Evolutionary conservation across 2,113 vertebrate genomes (phyloP), one percentile per base, ranked within the genome.

Genomic region (Xiphophorus maculatus): DNA sequence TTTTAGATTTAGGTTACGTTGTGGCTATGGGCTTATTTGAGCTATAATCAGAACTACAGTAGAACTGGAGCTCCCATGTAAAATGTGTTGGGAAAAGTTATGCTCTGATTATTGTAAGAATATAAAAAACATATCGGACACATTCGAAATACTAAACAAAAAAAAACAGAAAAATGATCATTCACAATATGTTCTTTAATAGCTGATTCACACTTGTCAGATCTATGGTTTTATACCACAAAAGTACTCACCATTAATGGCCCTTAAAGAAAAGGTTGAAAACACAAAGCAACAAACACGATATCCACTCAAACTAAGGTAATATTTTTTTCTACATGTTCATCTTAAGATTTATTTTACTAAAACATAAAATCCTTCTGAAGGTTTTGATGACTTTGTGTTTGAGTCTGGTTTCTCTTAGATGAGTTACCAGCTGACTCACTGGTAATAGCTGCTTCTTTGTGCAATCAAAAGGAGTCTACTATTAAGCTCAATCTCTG

Each of bases 391-490:
- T 44, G 15, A 44, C 42, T 62, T 27, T 62, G 62, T 37, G 77
- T 88, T 81, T 84, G 69, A 69, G 81, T 87, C 83, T 73, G 62
- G 77, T 42, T 14, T 67, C 37, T 29, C 37, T 68, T 25, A 82
- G 90, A 90, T 89, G 84, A 87, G 87, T 87, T 77, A 82, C 77
- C 66, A 70, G 48, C 69, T 69, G 86, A 71, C 69, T 76, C 77
- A 22, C n/a, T 66, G 82, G 78, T 88, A 82, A 85, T 86, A 84
- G 42, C 82, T 86, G 66, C 76, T 80, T 87, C 77, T 90, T 84
- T 86, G 87, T 90, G 72, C 77, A 86, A 86, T 90, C 81, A 85
- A 81, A 89, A 90, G 86, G 77, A 82, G 66, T 79, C 77, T 40
- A 58, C 74, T 80, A 83, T 73, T 74, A 84, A 74, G 80, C 63